Evolutionary conservation across 2,888 invertebrate species (phyloP).

Genomic region (Zonitis immaculata): DNA sequence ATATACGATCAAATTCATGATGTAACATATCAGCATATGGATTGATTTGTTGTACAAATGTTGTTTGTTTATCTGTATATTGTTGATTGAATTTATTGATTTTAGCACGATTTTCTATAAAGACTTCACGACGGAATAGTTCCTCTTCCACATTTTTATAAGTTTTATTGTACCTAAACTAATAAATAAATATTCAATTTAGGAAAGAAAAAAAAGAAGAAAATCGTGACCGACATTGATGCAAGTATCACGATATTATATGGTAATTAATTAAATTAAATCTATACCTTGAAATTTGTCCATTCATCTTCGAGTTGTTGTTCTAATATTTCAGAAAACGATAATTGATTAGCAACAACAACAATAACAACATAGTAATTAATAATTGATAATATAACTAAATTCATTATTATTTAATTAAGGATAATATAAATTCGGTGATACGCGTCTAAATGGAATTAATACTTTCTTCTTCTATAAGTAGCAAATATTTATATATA

Average conservation of each 20-base stretch:
- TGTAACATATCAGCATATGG: constrained; percentile 42
- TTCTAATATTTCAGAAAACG: constrained; percentile 4
- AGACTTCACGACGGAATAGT: constrained; percentile 39
- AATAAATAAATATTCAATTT: neutral
- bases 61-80: constrained; percentile 36
- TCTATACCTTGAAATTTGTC: constrained; percentile 20
- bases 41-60: constrained; percentile 42
- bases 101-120: constrained; percentile 43
- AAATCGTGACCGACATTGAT: no score
- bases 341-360: neutral
- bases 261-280: no score
- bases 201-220: neutral
- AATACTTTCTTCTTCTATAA: no score
- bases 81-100: constrained; percentile 41
- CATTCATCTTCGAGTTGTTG: constrained; percentile 18
- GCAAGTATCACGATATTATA: no score
- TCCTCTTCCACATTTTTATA: constrained; percentile 39
- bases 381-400: no score
- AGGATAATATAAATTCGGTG: no score
- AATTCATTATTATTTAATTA: no score
- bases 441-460: no score
- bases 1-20: constrained; percentile 39
- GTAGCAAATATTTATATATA: no score
- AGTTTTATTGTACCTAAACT: constrained; percentile 40
- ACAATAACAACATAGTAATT: neutral